Conservation (phyloP, 2,888 invertebrate genomes). For the Aleiodes alternator region DNA sequence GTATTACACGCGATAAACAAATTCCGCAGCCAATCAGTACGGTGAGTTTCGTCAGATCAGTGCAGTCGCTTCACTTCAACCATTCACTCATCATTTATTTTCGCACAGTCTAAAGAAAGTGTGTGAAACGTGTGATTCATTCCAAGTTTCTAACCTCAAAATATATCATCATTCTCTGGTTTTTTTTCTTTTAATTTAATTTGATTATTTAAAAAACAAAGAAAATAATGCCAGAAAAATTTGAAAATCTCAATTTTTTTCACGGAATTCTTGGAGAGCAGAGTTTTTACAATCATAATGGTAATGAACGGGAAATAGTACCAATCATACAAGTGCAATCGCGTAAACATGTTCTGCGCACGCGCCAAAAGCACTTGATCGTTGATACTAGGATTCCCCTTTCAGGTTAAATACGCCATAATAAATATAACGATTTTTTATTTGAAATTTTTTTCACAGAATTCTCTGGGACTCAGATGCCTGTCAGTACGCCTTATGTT, state of each 20-base stretch:
- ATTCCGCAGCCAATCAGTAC: slow-evolving; percentile 1
- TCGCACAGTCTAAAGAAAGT: not conserved
- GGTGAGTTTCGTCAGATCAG: slow-evolving; percentile 38
- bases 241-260: slow-evolving; percentile 31
- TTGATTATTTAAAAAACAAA: not conserved
- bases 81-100: not conserved
- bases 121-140: not conserved
- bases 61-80: not conserved
- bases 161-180: not conserved
- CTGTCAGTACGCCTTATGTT: not conserved
- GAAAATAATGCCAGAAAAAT: slow-evolving; percentile 38
- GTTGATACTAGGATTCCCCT: not conserved
- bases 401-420: not conserved
- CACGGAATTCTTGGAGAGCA: slow-evolving; percentile 15
- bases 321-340: not conserved
- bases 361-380: not conserved
- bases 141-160: slow-evolving; percentile 4
- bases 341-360: not conserved
- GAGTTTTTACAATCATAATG: slow-evolving; percentile 23
- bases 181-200: not conserved
- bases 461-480: slow-evolving; percentile 2
- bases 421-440: not conserved
- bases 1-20: slow-evolving; percentile 39
- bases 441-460: not conserved
- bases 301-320: slow-evolving; percentile 8